Evolutionary conservation across 2,113 vertebrate genomes (phyloP), one percentile per base, ranked within the genome.

Genomic region (Embiotoca jacksoni): DNA sequence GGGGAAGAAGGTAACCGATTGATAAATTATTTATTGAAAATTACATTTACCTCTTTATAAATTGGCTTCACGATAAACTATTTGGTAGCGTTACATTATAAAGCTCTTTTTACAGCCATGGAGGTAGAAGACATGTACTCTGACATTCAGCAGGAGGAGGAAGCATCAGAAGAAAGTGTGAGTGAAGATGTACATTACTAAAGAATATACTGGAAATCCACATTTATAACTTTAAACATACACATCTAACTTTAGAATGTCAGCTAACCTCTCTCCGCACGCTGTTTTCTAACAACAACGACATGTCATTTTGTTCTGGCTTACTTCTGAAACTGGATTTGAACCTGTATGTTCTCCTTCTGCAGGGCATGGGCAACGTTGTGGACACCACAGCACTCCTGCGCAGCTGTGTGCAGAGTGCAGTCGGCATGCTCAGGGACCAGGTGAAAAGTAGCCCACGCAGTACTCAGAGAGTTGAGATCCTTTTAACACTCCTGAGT

Each of bases 371-470:
- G 67, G 75, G 83, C 46, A 67, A 91, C 55, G 74, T 94, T 39
- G 71, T 99, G 79, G 96, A 99, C 94, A 98, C 95, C 13, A 96
- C 95, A 11, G 86, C 92, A 0, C 91, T 99, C 32, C 87, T 99
- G 78, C 92, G 94, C 16, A 98, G 96, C 92, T 99, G 97, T 37
- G 94, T 99, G 30, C 98, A 98, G 81, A 94, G 93, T 3, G 97
- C 98, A 1, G 96, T 98, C 30, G 94, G 97, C 11, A 96, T 97
- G 95, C 94, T 99, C 0, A 88, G 87, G 52, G 98, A 99, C 85
- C 94, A 94, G 65, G 87, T 89, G 0, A 90, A 94, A 39, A 52
- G 87, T 23, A 69, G 90, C 0, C 59, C 78, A 8, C 96, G 97
- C 35, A 95, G 95, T 62, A 95, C 94, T 46, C 90, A 44, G 57